Evolutionary conservation across 2,888 invertebrate species (phyloP).

Genomic region (Orgyia antiqua): DNA sequence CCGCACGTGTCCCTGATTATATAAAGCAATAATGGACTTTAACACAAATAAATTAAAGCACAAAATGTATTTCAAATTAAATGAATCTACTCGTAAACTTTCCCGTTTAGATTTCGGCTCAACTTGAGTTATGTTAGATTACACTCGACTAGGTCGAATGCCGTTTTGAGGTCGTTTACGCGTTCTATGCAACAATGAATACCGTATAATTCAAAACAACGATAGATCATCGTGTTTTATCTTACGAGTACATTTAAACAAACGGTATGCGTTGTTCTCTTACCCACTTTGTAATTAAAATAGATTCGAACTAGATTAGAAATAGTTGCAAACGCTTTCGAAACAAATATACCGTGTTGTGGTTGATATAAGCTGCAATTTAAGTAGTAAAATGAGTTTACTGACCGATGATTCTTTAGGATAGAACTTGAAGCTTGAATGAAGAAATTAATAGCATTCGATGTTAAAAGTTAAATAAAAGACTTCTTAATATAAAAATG

Average conservation of each 20-base stretch:
- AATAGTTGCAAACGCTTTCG: conserved; percentile 55
- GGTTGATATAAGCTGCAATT: conserved; percentile 24
- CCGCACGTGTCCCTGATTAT: conserved; percentile 65
- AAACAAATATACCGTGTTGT: conserved; percentile 38
- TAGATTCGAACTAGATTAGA: conserved; percentile 58
- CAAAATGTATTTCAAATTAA: conserved; percentile 19
- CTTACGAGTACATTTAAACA: conserved; percentile 19
- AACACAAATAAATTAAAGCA: conserved; percentile 24
- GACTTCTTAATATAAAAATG: too few relatives aligned
- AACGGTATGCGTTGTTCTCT: conserved; percentile 39
- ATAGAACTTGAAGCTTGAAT: conserved; percentile 18
- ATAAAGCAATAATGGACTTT: conserved; percentile 45
- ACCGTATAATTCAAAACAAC: conserved; percentile 5
- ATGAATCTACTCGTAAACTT: conserved; percentile 64
- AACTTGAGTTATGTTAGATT: conserved; percentile 69
- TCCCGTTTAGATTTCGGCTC: conserved; percentile 69
- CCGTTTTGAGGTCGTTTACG: conserved; percentile 75
- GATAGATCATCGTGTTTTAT: conserved; percentile 2
- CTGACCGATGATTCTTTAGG: conserved; percentile 38
- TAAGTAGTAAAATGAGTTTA: conserved; percentile 32
- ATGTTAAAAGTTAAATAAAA: too few relatives aligned
- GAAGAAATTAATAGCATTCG: too few relatives aligned
- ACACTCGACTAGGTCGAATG: conserved; percentile 74
- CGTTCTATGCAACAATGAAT: conserved; percentile 35
- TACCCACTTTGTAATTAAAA: conserved; percentile 48